Base-by-base conservation (phyloP, 2,888 invertebrate species). In the Atethmia centrago region DNA sequence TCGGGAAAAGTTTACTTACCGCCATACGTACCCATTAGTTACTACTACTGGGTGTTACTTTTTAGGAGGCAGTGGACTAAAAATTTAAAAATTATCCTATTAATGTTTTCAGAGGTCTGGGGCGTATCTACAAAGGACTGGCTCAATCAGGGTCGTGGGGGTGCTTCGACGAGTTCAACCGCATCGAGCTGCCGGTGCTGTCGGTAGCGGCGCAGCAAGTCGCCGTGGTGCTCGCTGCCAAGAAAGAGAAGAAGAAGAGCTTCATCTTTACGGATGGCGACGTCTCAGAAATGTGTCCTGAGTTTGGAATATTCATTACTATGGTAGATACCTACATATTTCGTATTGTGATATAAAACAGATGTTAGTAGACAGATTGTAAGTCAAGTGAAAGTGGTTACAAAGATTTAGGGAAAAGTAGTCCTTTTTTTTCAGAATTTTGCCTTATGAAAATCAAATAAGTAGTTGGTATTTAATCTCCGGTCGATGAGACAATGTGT, bases 141-240 rank as follows among this genome's bases (percentile, higher is more conserved):
- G 98, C 99, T 0, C 99, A 99, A 93, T 99, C 99, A 9, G 99
- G 99, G 3, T 98, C 99, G 0, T 99, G 99, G 99, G 99, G 99
- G 2, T 99, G 99, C 90, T 99, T 99, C 93, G 99, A 99, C 93
- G 99, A 99, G 96, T 99, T 99, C 95, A 99, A 99, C 94, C 97
- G 98, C 47, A 99, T 99, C 77, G 99, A 99, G 93, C 95, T 99
- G 72, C 99, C 99, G 0, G 99, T 99, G 10, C 82, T 96, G 45
- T 96, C 96, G 0, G 99, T 99, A 7, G 99, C 99, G 3, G 99
- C 99, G 1, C 99, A 99, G 94, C 99, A 99, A 95, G 98, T 99
- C 31, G 99, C 99, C 25, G 98, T 99, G 0, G 99, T 99, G 19
- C 96, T 99, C 19, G 97, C 98, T 0, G 99, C 99, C 63, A 99